Conservation (phyloP, 2,113 vertebrate species). For the Condylura cristata region DNA sequence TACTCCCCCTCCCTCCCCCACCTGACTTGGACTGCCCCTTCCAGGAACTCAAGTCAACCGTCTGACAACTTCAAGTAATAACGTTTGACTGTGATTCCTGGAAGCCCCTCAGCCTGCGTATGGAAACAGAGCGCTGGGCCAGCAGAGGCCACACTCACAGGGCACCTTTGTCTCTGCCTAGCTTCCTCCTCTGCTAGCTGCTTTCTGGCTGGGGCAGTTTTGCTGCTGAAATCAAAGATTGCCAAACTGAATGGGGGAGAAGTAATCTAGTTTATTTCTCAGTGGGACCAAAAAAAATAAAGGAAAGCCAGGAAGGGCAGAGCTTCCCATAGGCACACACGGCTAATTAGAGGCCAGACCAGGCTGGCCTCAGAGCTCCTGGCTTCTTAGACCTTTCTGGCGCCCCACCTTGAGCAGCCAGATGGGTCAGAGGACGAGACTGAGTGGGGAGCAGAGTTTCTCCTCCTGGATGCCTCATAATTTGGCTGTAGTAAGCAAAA, state of each 20-base stretch:
- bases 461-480: neutral
- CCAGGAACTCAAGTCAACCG: slow-evolving; percentile 51
- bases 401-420: neutral
- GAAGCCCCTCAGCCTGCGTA: slow-evolving; percentile 26
- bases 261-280: neutral
- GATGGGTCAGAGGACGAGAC: neutral
- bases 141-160: neutral
- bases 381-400: neutral
- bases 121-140: neutral
- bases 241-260: neutral
- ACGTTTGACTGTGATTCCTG: slow-evolving; percentile 40
- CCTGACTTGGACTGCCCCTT: slow-evolving; percentile 48
- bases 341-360: neutral
- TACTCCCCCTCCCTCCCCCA: too few species aligned
- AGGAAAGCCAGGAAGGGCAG: neutral
- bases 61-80: neutral
- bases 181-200: neutral
- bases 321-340: neutral
- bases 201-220: neutral
- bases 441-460: neutral
- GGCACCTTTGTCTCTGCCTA: neutral
- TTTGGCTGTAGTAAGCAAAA: neutral
- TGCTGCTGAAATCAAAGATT: neutral
- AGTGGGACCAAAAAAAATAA: neutral
- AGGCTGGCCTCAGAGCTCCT: neutral